These are phyloP conservation scores for Hoplostethus mediterraneus DNA, from an alignment of 2,797 vertebrate genomes.

Conservation along the genomic window DNA sequence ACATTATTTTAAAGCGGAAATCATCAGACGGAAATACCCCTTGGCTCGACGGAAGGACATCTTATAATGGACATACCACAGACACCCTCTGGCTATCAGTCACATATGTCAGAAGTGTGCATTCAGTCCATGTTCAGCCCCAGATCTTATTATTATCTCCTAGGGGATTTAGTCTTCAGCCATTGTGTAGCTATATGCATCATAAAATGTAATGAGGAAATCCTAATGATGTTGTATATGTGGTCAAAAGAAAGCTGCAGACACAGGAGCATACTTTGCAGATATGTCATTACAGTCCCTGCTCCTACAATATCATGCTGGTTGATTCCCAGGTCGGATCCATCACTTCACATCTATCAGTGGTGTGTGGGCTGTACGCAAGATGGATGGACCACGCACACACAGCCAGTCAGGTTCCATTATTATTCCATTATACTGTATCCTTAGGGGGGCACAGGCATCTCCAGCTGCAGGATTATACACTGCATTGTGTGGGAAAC, in stretches of 20 bases:
- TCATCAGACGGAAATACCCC: conserved; percentile 20
- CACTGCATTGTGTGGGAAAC: conserved; percentile 3
- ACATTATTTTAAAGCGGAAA: conserved; percentile 35
- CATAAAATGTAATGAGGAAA: conserved; percentile 16
- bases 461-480: conserved; percentile 15
- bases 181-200: neutral
- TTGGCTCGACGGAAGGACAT: conserved; percentile 28
- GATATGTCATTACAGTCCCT: conserved; percentile 9
- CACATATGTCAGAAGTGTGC: conserved; percentile 14
- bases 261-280: neutral
- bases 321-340: conserved; percentile 14
- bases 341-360: conserved; percentile 30
- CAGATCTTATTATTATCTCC: conserved; percentile 2
- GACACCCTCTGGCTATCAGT: conserved; percentile 16
- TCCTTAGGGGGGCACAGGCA: neutral
- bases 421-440: conserved; percentile 46
- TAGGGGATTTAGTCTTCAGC: conserved; percentile 17
- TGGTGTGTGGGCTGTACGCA: conserved; percentile 5
- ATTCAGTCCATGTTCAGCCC: conserved; percentile 3
- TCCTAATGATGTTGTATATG: conserved; percentile 6
- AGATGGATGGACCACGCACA: conserved; percentile 38
- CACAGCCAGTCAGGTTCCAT: conserved; percentile 47
- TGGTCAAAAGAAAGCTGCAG: conserved; percentile 2
- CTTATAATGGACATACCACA: conserved; percentile 17
- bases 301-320: conserved; percentile 11